These are phyloP conservation scores for Aleiodes leptofemur DNA, from an alignment of 2,888 invertebrate species.

Conservation along the genomic window DNA sequence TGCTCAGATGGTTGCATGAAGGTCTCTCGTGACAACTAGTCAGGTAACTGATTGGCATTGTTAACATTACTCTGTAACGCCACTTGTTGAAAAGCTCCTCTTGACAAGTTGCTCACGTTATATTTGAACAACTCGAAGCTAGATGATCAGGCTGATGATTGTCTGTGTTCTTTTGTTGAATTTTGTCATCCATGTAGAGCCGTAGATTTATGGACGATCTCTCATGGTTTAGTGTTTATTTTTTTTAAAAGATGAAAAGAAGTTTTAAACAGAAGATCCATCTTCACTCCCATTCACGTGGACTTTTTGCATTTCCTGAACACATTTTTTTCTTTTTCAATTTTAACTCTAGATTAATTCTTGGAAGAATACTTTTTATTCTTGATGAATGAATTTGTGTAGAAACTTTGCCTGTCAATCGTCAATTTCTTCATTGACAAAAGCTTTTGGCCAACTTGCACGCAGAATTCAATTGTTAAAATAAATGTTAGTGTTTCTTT, in stretches of 20 bases:
- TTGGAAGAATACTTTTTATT: neutral
- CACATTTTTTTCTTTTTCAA: neutral
- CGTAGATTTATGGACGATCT: no score
- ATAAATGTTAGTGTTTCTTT: neutral
- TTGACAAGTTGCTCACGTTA: neutral
- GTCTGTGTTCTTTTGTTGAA: no score
- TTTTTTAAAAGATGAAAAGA: slow-evolving; percentile 7
- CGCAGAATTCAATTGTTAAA: neutral
- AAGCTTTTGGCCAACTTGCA: neutral
- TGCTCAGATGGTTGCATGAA: slow-evolving; percentile 2
- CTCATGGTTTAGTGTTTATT: no score
- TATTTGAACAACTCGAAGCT: slow-evolving; percentile 17
- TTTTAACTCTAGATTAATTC: neutral
- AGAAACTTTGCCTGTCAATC: neutral
- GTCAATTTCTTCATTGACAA: neutral
- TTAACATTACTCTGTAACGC: no score
- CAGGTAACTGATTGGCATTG: neutral
- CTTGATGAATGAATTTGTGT: neutral
- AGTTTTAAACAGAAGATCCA: slow-evolving; percentile 13
- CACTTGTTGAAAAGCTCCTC: slow-evolving; percentile 1
- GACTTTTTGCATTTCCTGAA: slow-evolving; percentile 13
- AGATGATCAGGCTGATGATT: neutral
- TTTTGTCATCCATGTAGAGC: no score
- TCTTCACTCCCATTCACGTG: slow-evolving; percentile 25
- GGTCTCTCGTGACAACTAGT: neutral